These are phyloP conservation scores for Drosophila mimica DNA, from an alignment of 2,888 invertebrate genomes.

Conservation along the genomic window DNA sequence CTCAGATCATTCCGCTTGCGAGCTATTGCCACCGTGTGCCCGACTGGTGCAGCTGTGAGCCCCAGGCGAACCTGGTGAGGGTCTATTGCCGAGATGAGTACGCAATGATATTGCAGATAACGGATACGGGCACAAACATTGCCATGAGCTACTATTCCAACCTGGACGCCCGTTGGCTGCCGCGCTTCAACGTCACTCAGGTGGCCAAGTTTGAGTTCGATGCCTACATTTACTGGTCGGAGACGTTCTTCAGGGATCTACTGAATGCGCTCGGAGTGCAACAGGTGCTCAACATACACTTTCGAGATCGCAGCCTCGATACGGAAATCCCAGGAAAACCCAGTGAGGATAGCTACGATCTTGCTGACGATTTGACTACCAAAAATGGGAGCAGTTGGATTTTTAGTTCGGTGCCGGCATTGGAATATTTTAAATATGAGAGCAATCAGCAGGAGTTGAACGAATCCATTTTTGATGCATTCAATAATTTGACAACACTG, in stretches of 20 bases:
- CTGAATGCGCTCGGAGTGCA: slow-evolving; percentile 52
- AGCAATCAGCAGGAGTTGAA: slow-evolving; percentile 45
- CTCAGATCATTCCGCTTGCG: slow-evolving; percentile 63
- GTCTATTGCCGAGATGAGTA: slow-evolving; percentile 63
- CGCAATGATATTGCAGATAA: slow-evolving; percentile 58
- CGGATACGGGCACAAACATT: slow-evolving; percentile 50
- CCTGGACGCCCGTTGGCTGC: slow-evolving; percentile 47
- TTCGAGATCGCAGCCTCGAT: slow-evolving; percentile 63
- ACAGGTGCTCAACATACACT: slow-evolving; percentile 49
- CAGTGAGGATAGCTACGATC: neutral
- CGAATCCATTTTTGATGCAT: slow-evolving; percentile 56
- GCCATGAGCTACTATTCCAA: slow-evolving; percentile 64
- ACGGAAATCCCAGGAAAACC: slow-evolving; percentile 6
- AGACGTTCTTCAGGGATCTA: slow-evolving; percentile 56
- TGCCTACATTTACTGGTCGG: slow-evolving; percentile 65
- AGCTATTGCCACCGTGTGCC: slow-evolving; percentile 55
- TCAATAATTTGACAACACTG: slow-evolving; percentile 50
- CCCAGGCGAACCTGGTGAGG: slow-evolving; percentile 65
- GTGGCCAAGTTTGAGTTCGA: slow-evolving; percentile 67
- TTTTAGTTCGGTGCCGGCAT: slow-evolving; percentile 54
- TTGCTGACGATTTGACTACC: neutral
- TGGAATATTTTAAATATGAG: slow-evolving; percentile 59
- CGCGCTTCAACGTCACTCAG: slow-evolving; percentile 51
- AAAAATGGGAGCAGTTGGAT: slow-evolving; percentile 51
- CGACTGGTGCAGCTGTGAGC: slow-evolving; percentile 51